A percentile compares a stretch with the other conserved stretches of the same genome.
Conservation (phyloP, 2,113 vertebrate genomes). For the Pterophyllum scalare region DNA sequence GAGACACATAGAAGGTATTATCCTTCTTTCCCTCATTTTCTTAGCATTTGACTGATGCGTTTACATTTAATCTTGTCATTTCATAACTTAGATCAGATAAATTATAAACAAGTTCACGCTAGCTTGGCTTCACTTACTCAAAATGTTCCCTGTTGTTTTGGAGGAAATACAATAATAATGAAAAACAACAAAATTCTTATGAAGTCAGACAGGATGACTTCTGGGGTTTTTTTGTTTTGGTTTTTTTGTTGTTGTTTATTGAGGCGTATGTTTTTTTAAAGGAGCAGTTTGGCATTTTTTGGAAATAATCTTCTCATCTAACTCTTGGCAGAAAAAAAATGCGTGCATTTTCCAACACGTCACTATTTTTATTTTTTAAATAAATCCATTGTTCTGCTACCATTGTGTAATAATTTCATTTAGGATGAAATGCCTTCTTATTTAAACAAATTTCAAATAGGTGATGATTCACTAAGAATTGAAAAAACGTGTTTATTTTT, state of each 20-base stretch:
- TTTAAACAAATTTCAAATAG: background rate
- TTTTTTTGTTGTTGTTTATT: background rate
- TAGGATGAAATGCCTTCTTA: no score
- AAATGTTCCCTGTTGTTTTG: background rate
- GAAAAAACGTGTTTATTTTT: background rate
- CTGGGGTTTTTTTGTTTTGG: no score
- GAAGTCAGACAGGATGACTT: background rate
- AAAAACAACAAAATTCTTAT: constrained; percentile 1
- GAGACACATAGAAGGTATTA: background rate
- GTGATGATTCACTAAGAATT: background rate
- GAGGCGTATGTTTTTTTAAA: background rate
- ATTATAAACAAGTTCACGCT: background rate
- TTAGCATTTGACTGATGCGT: constrained; percentile 8
- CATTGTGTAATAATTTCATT: background rate
- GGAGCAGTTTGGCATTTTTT: background rate
- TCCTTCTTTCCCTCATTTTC: background rate
- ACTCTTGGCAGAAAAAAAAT: background rate
- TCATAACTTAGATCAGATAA: background rate
- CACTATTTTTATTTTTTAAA: background rate
- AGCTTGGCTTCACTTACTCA: background rate
- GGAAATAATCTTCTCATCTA: background rate
- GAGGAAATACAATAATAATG: background rate
- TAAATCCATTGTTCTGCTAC: background rate
- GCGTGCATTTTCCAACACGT: background rate
- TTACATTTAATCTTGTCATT: constrained; percentile 7